These are phyloP conservation scores for Thysanoteuthis rhombus DNA, from an alignment of 2,888 invertebrate species.

Conservation along the genomic window DNA sequence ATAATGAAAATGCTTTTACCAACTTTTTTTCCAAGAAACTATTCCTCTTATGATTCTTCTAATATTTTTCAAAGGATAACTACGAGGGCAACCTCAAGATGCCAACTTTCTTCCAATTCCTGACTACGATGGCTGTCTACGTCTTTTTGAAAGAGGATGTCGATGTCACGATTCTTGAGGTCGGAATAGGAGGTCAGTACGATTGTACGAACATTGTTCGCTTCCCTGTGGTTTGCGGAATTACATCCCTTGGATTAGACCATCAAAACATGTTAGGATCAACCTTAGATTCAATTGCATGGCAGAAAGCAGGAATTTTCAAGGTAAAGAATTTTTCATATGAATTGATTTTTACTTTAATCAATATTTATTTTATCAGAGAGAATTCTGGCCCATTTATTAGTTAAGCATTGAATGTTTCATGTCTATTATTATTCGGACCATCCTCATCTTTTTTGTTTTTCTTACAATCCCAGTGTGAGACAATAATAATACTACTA, in stretches of 20 bases:
- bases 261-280: conserved; percentile 86
- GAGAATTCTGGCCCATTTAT: too few species aligned
- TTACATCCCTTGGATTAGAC: conserved; percentile 90
- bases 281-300: conserved; percentile 87
- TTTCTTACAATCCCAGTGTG: too few species aligned
- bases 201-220: conserved; percentile 94
- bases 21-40: too few species aligned
- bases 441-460: too few species aligned
- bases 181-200: conserved; percentile 94
- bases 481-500: too few species aligned
- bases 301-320: conserved; percentile 95
- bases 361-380: too few species aligned
- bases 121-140: conserved; percentile 90
- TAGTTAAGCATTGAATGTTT: too few species aligned
- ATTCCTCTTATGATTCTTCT: too few species aligned
- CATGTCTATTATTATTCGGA: too few species aligned
- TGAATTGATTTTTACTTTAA: not conserved
- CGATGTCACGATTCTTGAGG: conserved; percentile 94
- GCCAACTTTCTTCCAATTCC: conserved; percentile 93
- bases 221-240: conserved; percentile 86
- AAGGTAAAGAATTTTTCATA: conserved; percentile 71
- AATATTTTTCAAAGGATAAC: conserved; percentile 42
- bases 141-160: conserved; percentile 81
- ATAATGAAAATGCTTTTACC: too few species aligned
- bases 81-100: conserved; percentile 71